Conservation (phyloP, 2,888 invertebrate genomes). For the Cephus pygmeus region DNA sequence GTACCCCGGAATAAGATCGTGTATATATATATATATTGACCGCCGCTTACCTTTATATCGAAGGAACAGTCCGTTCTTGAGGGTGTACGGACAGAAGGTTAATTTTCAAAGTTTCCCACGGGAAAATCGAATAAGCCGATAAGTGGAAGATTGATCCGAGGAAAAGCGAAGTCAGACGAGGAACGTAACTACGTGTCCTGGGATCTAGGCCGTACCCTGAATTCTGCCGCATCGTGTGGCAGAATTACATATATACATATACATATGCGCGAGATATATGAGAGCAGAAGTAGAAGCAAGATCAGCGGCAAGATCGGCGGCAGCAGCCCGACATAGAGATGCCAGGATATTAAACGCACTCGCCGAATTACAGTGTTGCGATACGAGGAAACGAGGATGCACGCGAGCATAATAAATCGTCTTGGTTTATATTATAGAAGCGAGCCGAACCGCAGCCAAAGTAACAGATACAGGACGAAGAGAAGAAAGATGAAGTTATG, state of each 20-base stretch:
- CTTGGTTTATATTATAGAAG: too few species aligned
- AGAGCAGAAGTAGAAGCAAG: slow-evolving; percentile 26
- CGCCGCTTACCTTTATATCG: too few species aligned
- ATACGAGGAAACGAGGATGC: too few species aligned
- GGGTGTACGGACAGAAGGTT: not conserved
- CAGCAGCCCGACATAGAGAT: slow-evolving; percentile 6
- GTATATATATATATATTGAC: too few species aligned
- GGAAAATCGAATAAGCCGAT: not conserved
- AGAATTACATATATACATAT: not conserved
- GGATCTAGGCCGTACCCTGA: slow-evolving; percentile 61
- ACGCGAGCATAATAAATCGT: too few species aligned
- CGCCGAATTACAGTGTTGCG: slow-evolving; percentile 7
- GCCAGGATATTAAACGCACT: slow-evolving; percentile 10
- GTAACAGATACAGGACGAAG: too few species aligned
- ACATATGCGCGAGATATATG: slow-evolving; percentile 20
- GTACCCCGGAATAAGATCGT: too few species aligned
- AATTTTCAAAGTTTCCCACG: not conserved
- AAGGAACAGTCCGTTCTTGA: too few species aligned
- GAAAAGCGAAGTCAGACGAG: not conserved
- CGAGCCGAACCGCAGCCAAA: too few species aligned
- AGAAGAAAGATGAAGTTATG: too few species aligned
- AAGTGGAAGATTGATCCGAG: not conserved
- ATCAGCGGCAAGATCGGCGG: slow-evolving; percentile 19
- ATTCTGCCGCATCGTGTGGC: slow-evolving; percentile 37
- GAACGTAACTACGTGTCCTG: slow-evolving; percentile 33